A percentile compares a stretch with the other conserved stretches of the same genome.
Evolutionary conservation across 2,888 invertebrate species (phyloP).

Genomic region (Polydrusus tereticollis): DNA sequence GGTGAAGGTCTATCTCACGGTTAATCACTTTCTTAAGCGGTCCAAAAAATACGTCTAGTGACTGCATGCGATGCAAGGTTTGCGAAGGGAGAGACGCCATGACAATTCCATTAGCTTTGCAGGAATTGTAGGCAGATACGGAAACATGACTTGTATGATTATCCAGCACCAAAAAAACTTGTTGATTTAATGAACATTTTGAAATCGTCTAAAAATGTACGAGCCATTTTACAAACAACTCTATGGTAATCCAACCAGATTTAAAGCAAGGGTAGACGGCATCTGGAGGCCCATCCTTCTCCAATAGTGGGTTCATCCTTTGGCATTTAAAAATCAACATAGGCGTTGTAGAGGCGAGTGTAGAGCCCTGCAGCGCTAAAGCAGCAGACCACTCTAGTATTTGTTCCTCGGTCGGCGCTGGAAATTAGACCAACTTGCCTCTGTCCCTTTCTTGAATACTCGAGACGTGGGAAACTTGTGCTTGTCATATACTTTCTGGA

Average conservation of each 20-base stretch:
- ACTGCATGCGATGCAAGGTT: not conserved
- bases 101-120: not conserved
- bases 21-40: not conserved
- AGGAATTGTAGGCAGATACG: not conserved
- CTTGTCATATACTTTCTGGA: too few species aligned
- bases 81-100: not conserved
- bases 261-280: not conserved
- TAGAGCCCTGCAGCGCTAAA: conserved; percentile 3
- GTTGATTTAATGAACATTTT: not conserved
- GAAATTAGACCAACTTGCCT: too few species aligned
- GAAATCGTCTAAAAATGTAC: not conserved
- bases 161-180: not conserved
- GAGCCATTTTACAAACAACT: conserved; percentile 8
- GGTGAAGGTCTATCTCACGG: not conserved
- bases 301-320: too few species aligned
- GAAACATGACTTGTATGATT: not conserved
- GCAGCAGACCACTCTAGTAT: not conserved
- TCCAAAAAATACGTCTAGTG: not conserved
- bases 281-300: not conserved
- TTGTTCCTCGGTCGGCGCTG: too few species aligned
- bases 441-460: too few species aligned
- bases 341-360: conserved; percentile 8
- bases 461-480: too few species aligned
- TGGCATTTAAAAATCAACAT: conserved; percentile 18
- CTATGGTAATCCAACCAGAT: conserved; percentile 20